A percentile compares a stretch with the other conserved stretches of the same genome.
Evolutionary conservation across 2,888 invertebrate species (phyloP).

Genomic region (Odontomyia ornata): DNA sequence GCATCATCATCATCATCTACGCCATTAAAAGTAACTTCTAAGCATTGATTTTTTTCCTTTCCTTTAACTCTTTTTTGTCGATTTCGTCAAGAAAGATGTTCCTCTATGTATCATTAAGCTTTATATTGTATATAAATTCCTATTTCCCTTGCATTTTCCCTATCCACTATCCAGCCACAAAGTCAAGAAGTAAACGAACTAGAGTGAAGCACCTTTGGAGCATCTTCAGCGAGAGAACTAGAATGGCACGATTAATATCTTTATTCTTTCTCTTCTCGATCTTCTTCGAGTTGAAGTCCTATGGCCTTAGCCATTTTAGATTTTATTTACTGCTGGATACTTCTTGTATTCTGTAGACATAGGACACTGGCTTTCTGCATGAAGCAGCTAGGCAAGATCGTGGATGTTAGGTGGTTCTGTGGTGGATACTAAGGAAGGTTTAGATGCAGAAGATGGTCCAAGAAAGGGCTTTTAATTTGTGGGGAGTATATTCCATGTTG

Average conservation of each 20-base stretch:
- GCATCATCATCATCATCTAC: constrained; percentile 28
- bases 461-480: neutral
- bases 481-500: neutral
- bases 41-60: constrained; percentile 20
- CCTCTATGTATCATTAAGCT: constrained; percentile 9
- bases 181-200: neutral
- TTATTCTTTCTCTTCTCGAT: too few relatives aligned
- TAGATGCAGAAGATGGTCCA: neutral
- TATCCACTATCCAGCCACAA: neutral
- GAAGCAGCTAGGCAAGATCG: neutral
- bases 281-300: too few relatives aligned
- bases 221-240: neutral
- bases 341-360: neutral
- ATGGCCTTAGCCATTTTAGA: neutral
- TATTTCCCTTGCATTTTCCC: neutral
- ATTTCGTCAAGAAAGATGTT: neutral
- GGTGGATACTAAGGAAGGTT: neutral
- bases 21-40: constrained; percentile 40
- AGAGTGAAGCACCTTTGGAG: constrained; percentile 22
- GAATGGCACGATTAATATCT: too few relatives aligned
- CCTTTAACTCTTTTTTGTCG: neutral
- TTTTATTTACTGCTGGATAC: constrained; percentile 20
- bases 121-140: neutral
- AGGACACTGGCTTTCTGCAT: neutral
- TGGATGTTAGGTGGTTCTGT: neutral